Base-by-base conservation (phyloP, 2,797 vertebrate species). In the Argentina silus region DNA sequence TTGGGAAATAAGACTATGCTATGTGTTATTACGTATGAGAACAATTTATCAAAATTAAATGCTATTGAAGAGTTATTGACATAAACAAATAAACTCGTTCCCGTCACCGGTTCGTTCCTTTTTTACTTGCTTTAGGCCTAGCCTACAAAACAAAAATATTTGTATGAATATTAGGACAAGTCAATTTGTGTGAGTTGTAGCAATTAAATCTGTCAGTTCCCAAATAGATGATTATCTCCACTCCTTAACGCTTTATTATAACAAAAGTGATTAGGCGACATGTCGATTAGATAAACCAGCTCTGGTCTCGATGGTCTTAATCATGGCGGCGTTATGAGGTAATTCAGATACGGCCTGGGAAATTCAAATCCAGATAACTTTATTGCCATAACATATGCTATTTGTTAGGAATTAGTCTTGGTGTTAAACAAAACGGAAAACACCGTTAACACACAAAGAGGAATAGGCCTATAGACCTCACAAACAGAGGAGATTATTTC, bases 251-350 rank as follows among this genome's bases (percentile, higher is more conserved):
- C 17, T 64, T 17, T 64, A 45, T 17, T 64, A 45, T 17, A 47
- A 17, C n/a, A 43, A 63, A 44, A 44, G 62, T 19, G 42, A 64
- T 64, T 44, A 64, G 62, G 43, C 50, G 50, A n/a, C 62, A 10
- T 19, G 62, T 17, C n/a, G 43, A 47, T 64, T 45, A 47, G 17
- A 64, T 47, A 47, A 64, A 47, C 1, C 7, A 45, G 44, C 7
- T 15, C 42, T 43, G n/a, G 19, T 64, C 17, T 6, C 62, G 8
- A 10, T 23, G n/a, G 15, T 43, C 62, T n/a, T 47, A 64, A 47
- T 64, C 42, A 44, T 15, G 17, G n/a, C n/a, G 62, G 62, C n/a
- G 60, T 68, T 62, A 7, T 0, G 27, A 61, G 11, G 23, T 12
- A 19, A 60, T 42, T 23, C 59, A 61, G 11, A 61, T 61, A 61